These are phyloP conservation scores for Diorhabda carinulata DNA, from an alignment of 1,140 invertebrate genomes.

Conservation along the genomic window DNA sequence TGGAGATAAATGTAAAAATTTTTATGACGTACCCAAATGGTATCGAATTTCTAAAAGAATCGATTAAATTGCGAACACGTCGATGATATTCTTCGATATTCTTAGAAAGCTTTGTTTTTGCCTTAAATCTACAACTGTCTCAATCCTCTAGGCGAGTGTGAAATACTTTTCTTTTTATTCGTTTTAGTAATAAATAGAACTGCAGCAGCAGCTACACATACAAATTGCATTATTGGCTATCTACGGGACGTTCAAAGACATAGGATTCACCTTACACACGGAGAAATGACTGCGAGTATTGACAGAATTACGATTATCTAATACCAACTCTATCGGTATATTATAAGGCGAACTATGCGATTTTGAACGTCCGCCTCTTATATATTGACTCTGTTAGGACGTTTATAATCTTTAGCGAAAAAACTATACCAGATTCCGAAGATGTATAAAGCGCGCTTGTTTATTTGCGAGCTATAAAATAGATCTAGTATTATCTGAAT, in stretches of 20 bases:
- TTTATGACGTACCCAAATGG: constrained; percentile 1
- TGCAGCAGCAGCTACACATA: constrained; percentile 36
- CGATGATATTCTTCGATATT: constrained; percentile 12
- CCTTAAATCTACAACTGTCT: constrained; percentile 36
- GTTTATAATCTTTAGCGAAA: no score
- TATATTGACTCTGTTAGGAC: no score
- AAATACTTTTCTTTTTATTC: constrained; percentile 40
- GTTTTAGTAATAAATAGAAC: constrained; percentile 32
- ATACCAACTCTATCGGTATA: constrained; percentile 26
- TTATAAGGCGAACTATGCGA: not conserved
- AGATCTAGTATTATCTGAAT: no score
- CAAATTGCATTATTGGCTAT: constrained; percentile 40
- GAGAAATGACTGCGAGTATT: constrained; percentile 28
- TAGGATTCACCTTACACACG: constrained; percentile 27
- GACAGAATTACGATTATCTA: constrained; percentile 39
- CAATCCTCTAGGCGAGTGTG: constrained; percentile 39
- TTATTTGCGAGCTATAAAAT: no score
- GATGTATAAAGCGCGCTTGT: no score
- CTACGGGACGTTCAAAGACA: constrained; percentile 31
- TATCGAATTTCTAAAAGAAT: constrained; percentile 16
- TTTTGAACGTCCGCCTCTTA: no score
- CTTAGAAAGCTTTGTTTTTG: constrained; percentile 26
- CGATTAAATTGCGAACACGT: constrained; percentile 30
- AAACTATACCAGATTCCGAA: no score
- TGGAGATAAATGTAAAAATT: constrained; percentile 1